Percentiles rank a stretch among this genome's conserved stretches.
Evolutionary conservation across 2,888 invertebrate genomes (phyloP).

Genomic region (Autographa gamma): DNA sequence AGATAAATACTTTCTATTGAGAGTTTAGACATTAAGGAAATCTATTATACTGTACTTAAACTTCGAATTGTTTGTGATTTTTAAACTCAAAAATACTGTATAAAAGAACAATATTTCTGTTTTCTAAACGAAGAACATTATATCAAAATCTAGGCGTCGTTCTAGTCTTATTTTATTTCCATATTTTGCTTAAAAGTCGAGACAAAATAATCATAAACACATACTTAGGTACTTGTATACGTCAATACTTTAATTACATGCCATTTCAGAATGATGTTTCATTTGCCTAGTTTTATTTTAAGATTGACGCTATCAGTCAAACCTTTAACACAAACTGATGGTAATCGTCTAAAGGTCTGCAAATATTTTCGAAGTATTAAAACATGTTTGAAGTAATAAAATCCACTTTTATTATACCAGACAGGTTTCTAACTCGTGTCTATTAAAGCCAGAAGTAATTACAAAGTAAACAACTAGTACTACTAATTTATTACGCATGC

Average conservation of each 20-base stretch:
- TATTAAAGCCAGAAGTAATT: conserved; percentile 22
- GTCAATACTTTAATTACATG: too few species aligned
- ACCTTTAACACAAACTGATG: background rate
- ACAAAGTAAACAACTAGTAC: conserved; percentile 2
- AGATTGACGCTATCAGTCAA: conserved; percentile 1
- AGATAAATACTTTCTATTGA: background rate
- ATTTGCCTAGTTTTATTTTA: background rate
- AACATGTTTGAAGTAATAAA: background rate
- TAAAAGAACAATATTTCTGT: too few species aligned
- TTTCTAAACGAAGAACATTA: too few species aligned
- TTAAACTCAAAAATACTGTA: too few species aligned
- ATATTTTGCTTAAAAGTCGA: too few species aligned
- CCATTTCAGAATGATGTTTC: too few species aligned
- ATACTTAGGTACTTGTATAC: too few species aligned
- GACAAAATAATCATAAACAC: too few species aligned
- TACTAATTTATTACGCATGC: background rate
- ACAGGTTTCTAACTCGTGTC: conserved; percentile 14
- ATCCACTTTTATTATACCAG: conserved; percentile 15
- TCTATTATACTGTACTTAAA: too few species aligned
- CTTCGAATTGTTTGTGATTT: background rate
- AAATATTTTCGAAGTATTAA: background rate
- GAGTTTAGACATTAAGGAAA: background rate
- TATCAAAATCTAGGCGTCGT: too few species aligned
- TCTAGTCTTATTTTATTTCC: too few species aligned
- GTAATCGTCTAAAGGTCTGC: background rate